phyloP scores from a whole-genome alignment of 2,888 invertebrate species.

The Venustoraphidia nigricollis region DNA sequence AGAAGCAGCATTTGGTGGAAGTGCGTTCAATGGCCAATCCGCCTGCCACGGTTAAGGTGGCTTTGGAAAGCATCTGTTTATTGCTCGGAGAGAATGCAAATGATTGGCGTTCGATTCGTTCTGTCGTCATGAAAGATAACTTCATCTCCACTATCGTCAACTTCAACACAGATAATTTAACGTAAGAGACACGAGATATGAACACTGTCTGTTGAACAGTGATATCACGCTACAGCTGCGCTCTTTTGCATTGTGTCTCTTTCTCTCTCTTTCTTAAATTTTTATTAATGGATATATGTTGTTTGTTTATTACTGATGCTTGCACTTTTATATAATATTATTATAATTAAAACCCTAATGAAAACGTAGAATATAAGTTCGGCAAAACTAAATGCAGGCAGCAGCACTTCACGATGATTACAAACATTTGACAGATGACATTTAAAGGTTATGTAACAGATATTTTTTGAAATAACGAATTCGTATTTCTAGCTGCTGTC shows the following conservation, averaged over 20 bases:
- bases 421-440: too few relatives aligned
- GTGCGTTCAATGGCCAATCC: constrained; percentile 91
- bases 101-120: constrained; percentile 88
- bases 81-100: constrained; percentile 79
- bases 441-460: too few relatives aligned
- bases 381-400: too few relatives aligned
- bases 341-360: too few relatives aligned
- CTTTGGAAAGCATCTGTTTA: constrained; percentile 87
- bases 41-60: constrained; percentile 81
- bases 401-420: too few relatives aligned
- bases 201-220: too few relatives aligned
- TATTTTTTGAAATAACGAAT: too few relatives aligned
- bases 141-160: constrained; percentile 89
- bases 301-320: too few relatives aligned
- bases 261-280: constrained; percentile 35
- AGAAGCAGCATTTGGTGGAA: constrained; percentile 90
- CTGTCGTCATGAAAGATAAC: constrained; percentile 87
- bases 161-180: constrained; percentile 84
- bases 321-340: too few relatives aligned
- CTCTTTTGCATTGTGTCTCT: constrained; percentile 8
- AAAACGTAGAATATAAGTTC: too few relatives aligned
- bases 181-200: constrained; percentile 44
- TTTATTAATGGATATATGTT: too few relatives aligned
- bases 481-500: too few relatives aligned
- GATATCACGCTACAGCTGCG: constrained; percentile 10